Percentiles rank a stretch among this genome's conserved stretches.
Evolutionary conservation across 37 sponge, comb jelly and placozoan genomes (phyloP).

Genomic region (Mnemiopsis leidyi): DNA sequence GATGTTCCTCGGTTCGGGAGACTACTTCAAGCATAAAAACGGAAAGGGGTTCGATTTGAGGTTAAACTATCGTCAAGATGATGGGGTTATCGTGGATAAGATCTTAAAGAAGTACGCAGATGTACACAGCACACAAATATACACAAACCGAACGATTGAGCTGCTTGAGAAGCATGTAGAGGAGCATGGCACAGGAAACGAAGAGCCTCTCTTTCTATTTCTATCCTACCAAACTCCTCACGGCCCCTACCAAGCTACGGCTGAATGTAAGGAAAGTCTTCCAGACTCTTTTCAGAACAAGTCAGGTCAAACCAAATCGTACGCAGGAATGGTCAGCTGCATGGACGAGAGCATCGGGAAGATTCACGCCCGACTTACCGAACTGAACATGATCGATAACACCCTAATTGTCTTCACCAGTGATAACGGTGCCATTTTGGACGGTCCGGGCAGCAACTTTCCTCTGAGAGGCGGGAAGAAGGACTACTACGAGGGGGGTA

Average conservation of each 20-base stretch:
- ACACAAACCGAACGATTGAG: slow-evolving; percentile 26
- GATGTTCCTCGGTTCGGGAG: neutral
- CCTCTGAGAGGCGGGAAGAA: slow-evolving; percentile 53
- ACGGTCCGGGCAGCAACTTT: neutral
- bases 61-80: neutral
- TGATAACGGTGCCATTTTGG: slow-evolving; percentile 31
- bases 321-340: neutral
- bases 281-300: neutral
- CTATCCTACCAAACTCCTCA: slow-evolving; percentile 35
- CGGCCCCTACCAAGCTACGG: neutral
- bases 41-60: slow-evolving; percentile 14
- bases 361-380: neutral
- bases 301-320: neutral
- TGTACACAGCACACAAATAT: slow-evolving; percentile 21
- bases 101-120: neutral
- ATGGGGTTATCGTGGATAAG: slow-evolving; percentile 8
- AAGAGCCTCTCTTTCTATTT: slow-evolving; percentile 12
- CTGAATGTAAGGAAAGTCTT: neutral
- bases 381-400: neutral
- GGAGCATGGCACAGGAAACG: neutral
- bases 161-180: neutral
- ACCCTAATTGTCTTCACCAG: slow-evolving; percentile 24
- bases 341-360: slow-evolving; percentile 5
- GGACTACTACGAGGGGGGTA: slow-evolving; percentile 42
- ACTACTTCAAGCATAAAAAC: slow-evolving; percentile 45